phyloP scores from a whole-genome alignment of 2,888 invertebrate genomes.

The Smittia sp. region DNA sequence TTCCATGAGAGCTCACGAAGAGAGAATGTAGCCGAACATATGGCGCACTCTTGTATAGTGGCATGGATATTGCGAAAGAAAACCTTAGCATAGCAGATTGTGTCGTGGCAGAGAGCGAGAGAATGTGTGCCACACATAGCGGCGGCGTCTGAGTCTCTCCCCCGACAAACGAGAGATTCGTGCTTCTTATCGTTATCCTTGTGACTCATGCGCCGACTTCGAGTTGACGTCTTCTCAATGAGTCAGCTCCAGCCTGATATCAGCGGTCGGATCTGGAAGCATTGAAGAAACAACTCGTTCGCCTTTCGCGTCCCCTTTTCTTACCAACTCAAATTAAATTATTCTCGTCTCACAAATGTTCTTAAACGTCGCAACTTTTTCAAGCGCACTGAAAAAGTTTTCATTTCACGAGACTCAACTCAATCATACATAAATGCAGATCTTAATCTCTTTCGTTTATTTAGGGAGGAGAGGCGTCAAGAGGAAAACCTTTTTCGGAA shows the following conservation, averaged over 20 bases:
- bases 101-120: not conserved
- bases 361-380: conserved; percentile 4
- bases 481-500: not conserved
- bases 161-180: not conserved
- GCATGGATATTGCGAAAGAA: not conserved
- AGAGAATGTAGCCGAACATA: conserved; percentile 13
- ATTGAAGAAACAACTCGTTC: not conserved
- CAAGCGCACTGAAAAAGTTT: not conserved
- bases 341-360: conserved; percentile 6
- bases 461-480: not conserved
- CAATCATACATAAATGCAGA: conserved; percentile 25
- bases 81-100: not conserved
- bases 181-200: conserved; percentile 32
- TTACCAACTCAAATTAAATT: not conserved
- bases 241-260: conserved; percentile 22
- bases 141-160: not conserved
- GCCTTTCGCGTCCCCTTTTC: not conserved
- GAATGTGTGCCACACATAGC: not conserved
- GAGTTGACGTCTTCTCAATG: not conserved
- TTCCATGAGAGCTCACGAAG: not conserved
- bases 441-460: conserved; percentile 26
- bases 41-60: not conserved
- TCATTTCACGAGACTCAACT: not conserved
- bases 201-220: conserved; percentile 28
- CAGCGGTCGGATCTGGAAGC: conserved; percentile 37